Percentiles rank a stretch among this genome's conserved stretches.
These are phyloP conservation scores for Euplexia lucipara DNA, from an alignment of 2,888 invertebrate genomes.

Conservation along the genomic window DNA sequence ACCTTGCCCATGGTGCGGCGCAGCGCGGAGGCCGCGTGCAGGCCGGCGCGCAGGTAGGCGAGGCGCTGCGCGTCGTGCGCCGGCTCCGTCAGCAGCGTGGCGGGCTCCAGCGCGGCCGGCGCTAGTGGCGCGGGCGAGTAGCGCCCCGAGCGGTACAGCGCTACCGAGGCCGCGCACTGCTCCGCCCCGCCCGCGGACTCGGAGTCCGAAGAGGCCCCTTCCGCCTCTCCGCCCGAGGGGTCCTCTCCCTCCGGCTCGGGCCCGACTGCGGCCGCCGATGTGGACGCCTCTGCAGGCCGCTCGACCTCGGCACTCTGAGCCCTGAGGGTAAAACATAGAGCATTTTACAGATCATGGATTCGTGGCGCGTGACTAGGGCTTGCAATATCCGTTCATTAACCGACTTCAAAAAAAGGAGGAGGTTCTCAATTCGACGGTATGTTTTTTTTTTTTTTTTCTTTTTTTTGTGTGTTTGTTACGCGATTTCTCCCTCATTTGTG, in stretches of 20 bases:
- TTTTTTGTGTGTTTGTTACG: too few relatives aligned
- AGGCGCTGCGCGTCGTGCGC: conserved; percentile 77
- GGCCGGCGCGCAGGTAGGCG: too few relatives aligned
- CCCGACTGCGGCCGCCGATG: neutral
- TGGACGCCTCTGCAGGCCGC: neutral
- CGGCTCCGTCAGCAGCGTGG: conserved; percentile 94
- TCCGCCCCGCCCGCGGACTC: conserved; percentile 50
- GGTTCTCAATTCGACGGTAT: too few relatives aligned
- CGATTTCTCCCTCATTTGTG: too few relatives aligned
- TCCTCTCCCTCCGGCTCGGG: conserved; percentile 75
- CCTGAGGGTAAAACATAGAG: neutral
- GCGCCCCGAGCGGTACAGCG: conserved; percentile 93
- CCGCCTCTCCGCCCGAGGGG: conserved; percentile 80
- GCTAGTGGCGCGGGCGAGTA: conserved; percentile 95
- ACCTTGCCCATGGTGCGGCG: too few relatives aligned
- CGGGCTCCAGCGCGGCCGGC: conserved; percentile 92
- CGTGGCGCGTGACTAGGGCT: too few relatives aligned
- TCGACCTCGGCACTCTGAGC: conserved; percentile 35
- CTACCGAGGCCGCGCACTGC: conserved; percentile 68
- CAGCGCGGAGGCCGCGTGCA: too few relatives aligned
- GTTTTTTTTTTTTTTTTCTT: too few relatives aligned
- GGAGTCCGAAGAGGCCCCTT: conserved; percentile 24
- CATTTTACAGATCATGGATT: too few relatives aligned
- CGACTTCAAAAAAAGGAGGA: too few relatives aligned
- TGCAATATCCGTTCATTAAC: too few relatives aligned